Base-by-base conservation (phyloP, 2,113 vertebrate species). In the Neoarius graeffei region DNA sequence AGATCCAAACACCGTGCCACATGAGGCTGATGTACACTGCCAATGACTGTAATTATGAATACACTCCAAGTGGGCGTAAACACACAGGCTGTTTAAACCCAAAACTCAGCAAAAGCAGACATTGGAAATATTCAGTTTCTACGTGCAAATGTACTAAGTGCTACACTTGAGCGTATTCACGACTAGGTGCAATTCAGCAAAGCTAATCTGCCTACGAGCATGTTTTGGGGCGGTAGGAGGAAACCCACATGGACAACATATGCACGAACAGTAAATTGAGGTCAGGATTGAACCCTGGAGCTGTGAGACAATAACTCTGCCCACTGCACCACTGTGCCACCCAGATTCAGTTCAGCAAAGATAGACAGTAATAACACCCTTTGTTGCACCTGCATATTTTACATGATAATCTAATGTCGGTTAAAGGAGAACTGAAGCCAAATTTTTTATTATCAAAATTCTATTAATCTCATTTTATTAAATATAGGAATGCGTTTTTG, bases 21-120 rank as follows among this genome's bases (percentile, higher is more conserved):
- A 86, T 89, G 89, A 85, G 91, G 85, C 92, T 91, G 93, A 95
- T 92, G 93, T 91, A 89, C 90, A 83, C 84, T 82, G 67, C 89
- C 94, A 94, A 95, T 95, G 90, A 95, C 94, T 95, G 93, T 94
- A 95, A 95, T 96, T 94, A 94, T 88, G 88, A 91, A 90, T 83
- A 91, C 89, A 90, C 90, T 90, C 92, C 88, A 88, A 90, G 92
- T 93, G 92, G 90, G 92, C 90, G 91, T 69, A 94, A 93, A 92
- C 91, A 90, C 93, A 88, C 86, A 90, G 88, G 87, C 88, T 80
- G 92, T 86, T 85, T 83, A 66, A 88, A 91, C 86, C 90, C 89
- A 90, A 90, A 74, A 91, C 90, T 89, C 91, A 42, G 88, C 91
- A 90, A 89, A 92, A 88, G 42, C 54, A 77, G 60, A 85, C 89